Conservation (phyloP, 2,113 vertebrate genomes). For the Pao palembangensis region DNA sequence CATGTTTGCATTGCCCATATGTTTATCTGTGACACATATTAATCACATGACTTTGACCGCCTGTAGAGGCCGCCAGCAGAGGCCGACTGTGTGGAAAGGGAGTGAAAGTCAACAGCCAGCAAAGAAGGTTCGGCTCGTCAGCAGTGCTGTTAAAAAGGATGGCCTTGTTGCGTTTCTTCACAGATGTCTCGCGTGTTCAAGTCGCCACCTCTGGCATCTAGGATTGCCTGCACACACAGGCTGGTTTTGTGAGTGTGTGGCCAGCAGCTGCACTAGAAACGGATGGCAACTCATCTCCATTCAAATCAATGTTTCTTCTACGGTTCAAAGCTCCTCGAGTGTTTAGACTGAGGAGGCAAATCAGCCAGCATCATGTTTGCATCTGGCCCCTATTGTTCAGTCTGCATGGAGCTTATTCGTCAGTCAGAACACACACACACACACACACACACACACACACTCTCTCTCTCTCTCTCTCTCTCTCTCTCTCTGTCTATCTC, state of each 20-base stretch:
- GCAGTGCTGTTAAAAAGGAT: neutral
- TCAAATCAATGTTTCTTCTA: constrained; percentile 46
- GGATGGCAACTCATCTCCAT: constrained; percentile 23
- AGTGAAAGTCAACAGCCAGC: neutral
- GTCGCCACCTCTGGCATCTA: constrained; percentile 8
- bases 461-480: neutral
- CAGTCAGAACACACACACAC: constrained; percentile 2
- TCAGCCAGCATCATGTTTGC: constrained; percentile 36
- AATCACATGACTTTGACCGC: neutral
- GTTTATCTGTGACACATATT: neutral
- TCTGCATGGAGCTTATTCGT: constrained; percentile 25
- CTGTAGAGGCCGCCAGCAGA: neutral
- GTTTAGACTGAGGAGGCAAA: constrained; percentile 42
- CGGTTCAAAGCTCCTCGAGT: constrained; percentile 13
- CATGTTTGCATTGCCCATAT: neutral
- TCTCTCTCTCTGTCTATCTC: neutral
- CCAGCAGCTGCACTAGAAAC: constrained; percentile 30
- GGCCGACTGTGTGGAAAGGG: constrained; percentile 12
- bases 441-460: too few relatives aligned
- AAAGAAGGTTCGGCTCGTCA: neutral
- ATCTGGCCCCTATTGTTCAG: constrained; percentile 40
- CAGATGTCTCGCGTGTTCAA: neutral
- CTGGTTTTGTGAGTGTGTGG: neutral
- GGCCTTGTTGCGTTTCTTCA: constrained; percentile 1
- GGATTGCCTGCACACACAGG: neutral